Percentiles rank a stretch among this genome's conserved stretches.
Evolutionary conservation across 64 coral and sea anemone species (phyloP).

Genomic region (Dendronephthya gigantea): DNA sequence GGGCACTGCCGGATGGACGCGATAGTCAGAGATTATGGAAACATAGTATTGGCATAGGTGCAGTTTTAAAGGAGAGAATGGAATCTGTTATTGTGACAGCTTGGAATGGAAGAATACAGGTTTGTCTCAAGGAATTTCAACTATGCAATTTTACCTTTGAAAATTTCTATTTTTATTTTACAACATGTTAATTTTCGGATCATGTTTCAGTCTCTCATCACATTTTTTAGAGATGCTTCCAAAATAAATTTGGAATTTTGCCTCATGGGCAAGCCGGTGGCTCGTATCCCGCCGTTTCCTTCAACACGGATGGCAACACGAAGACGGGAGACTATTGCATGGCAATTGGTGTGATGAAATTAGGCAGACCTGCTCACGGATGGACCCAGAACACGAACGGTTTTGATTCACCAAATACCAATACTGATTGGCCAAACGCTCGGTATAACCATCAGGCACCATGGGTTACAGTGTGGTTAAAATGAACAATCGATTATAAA

Average conservation of each 20-base stretch:
- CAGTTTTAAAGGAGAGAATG: background rate
- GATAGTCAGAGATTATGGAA: conserved; percentile 36
- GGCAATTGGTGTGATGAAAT: conserved; percentile 38
- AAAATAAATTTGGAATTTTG: background rate
- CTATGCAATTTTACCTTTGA: background rate
- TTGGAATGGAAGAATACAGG: conserved; percentile 43
- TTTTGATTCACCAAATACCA: conserved; percentile 35
- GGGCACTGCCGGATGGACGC: conserved; percentile 41
- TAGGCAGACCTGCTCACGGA: conserved; percentile 28
- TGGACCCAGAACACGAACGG: conserved; percentile 43
- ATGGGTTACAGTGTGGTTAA: conserved; percentile 24
- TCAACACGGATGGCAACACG: conserved; percentile 11
- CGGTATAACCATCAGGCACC: background rate
- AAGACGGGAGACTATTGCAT: conserved; percentile 47
- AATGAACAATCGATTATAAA: too few relatives aligned
- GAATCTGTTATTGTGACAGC: conserved; percentile 30
- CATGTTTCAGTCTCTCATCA: too few relatives aligned
- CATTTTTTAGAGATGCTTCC: background rate
- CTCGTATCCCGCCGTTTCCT: background rate
- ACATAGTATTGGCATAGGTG: conserved; percentile 23
- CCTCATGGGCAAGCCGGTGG: background rate
- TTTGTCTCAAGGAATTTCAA: background rate
- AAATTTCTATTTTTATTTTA: background rate
- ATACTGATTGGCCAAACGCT: conserved; percentile 42
- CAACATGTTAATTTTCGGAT: background rate